These are phyloP conservation scores for Nettapus auritus DNA, from an alignment of 2,113 vertebrate species.

Conservation along the genomic window DNA sequence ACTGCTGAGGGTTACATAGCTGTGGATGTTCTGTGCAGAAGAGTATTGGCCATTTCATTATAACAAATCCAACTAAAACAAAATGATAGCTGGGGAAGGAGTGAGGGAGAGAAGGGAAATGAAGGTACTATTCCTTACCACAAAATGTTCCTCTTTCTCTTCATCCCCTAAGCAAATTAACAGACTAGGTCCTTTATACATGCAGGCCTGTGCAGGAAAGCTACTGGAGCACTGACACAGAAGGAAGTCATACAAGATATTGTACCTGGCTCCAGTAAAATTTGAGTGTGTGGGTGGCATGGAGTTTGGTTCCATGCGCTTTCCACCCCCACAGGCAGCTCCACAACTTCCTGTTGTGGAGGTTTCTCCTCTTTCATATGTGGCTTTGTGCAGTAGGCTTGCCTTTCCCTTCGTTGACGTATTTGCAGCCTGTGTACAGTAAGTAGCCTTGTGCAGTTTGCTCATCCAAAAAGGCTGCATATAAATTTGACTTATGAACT, in stretches of 20 bases:
- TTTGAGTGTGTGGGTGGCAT: constrained; percentile 68
- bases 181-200: not conserved
- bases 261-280: constrained; percentile 65
- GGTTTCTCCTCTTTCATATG: constrained; percentile 64
- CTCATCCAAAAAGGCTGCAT: constrained; percentile 48
- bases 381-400: constrained; percentile 61
- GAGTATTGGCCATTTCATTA: constrained; percentile 15
- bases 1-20: not conserved
- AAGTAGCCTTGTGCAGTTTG: constrained; percentile 50
- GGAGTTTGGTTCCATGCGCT: constrained; percentile 50
- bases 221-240: constrained; percentile 50
- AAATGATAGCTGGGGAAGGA: not conserved
- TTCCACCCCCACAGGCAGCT: constrained; percentile 68
- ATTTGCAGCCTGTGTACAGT: constrained; percentile 48
- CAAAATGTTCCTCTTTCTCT: constrained; percentile 44
- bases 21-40: constrained; percentile 5
- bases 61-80: constrained; percentile 49
- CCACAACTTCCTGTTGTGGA: constrained; percentile 71
- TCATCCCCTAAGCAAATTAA: constrained; percentile 24
- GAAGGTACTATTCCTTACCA: constrained; percentile 46
- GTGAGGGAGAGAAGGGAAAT: not conserved
- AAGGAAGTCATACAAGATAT: constrained; percentile 35
- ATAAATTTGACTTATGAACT: constrained; percentile 56
- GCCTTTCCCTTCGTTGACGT: constrained; percentile 40
- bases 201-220: constrained; percentile 14